A percentile compares a stretch with the other conserved stretches of the same genome.
These are phyloP conservation scores for Stictocephala bisonia DNA, from an alignment of 2,888 invertebrate genomes.

Conservation along the genomic window DNA sequence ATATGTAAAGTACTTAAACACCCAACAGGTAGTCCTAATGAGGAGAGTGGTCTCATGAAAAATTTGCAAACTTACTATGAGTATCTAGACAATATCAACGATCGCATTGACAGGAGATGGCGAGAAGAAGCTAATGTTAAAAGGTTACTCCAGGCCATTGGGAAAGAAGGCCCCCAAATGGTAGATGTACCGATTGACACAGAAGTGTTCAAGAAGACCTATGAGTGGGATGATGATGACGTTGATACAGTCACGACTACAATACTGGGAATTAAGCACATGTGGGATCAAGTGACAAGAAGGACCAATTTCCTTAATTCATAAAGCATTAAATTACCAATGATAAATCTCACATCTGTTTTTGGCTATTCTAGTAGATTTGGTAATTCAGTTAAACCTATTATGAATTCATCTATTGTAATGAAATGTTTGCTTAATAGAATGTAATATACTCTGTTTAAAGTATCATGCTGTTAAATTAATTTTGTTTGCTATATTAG, in stretches of 20 bases:
- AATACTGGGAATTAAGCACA: conserved; percentile 7
- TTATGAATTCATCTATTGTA: too few species aligned
- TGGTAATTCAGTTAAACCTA: too few species aligned
- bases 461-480: too few species aligned
- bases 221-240: conserved; percentile 22
- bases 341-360: too few species aligned
- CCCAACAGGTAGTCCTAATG: neutral
- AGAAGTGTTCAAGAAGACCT: neutral
- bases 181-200: neutral
- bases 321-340: too few species aligned
- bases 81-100: conserved; percentile 23
- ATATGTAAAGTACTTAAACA: conserved; percentile 1
- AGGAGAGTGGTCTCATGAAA: conserved; percentile 18
- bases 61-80: conserved; percentile 12
- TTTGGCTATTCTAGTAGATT: too few species aligned
- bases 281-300: conserved; percentile 18
- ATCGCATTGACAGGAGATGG: conserved; percentile 10
- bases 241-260: conserved; percentile 18
- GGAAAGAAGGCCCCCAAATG: conserved; percentile 15
- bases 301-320: neutral
- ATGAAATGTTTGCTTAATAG: too few species aligned
- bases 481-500: too few species aligned
- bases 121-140: conserved; percentile 14
- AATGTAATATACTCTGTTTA: too few species aligned
- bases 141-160: neutral